Evolutionary conservation across 2,113 vertebrate genomes (phyloP).

Genomic region (Zosterops lateralis): DNA sequence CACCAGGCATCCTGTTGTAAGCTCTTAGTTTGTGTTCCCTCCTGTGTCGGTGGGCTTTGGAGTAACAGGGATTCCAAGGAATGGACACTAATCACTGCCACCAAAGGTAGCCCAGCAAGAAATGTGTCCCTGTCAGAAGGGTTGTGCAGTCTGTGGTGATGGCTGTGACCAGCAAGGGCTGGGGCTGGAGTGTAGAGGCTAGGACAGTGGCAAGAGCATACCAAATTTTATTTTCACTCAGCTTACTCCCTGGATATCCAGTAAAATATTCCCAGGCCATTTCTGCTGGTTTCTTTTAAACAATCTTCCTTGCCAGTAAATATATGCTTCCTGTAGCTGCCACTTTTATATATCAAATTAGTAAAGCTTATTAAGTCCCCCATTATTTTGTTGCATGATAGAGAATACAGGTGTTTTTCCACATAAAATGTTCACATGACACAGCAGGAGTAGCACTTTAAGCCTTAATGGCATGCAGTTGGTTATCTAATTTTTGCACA

Average conservation of each 20-base stretch:
- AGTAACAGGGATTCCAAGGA: not conserved
- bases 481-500: conserved; percentile 30
- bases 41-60: not conserved
- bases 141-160: not conserved
- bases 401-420: conserved; percentile 24
- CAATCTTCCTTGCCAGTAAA: not conserved
- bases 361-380: not conserved
- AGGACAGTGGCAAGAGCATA: not conserved
- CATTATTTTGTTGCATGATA: conserved; percentile 23
- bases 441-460: conserved; percentile 48
- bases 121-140: not conserved
- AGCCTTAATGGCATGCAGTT: conserved; percentile 1
- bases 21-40: not conserved
- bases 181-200: accelerated
- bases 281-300: not conserved
- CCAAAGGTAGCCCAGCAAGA: not conserved
- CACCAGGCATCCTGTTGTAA: not conserved
- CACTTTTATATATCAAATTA: not conserved
- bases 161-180: not conserved
- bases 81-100: not conserved
- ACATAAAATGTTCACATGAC: conserved; percentile 7
- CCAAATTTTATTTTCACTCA: not conserved
- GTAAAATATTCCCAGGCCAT: not conserved
- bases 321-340: not conserved
- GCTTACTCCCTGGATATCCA: not conserved